phyloP scores from a whole-genome alignment of 2,888 invertebrate genomes.

The Volucella bombylans region DNA sequence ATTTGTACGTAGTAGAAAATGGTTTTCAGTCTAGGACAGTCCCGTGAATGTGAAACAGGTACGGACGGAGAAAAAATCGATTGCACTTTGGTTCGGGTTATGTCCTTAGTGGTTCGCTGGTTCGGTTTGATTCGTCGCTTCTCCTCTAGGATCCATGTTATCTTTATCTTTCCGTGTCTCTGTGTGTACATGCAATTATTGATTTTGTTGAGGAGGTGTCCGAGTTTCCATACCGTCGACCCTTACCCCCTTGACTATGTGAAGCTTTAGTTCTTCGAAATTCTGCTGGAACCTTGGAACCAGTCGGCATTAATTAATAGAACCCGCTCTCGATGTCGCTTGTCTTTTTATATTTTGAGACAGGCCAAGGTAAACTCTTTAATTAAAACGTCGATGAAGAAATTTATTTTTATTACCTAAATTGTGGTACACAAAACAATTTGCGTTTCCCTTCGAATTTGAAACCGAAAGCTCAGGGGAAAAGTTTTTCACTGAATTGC shows the following conservation, averaged over 20 bases:
- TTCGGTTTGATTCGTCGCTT: background rate
- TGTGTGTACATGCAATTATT: constrained; percentile 50
- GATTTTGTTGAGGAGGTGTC: constrained; percentile 29
- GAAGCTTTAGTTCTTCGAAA: background rate
- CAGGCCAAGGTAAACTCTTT: too few species aligned
- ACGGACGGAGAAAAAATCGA: constrained; percentile 35
- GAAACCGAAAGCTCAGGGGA: too few species aligned
- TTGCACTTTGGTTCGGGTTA: constrained; percentile 32
- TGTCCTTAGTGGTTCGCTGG: constrained; percentile 23
- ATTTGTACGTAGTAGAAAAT: background rate
- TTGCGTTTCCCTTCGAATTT: too few species aligned
- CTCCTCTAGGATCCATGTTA: background rate
- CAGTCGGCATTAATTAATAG: too few species aligned
- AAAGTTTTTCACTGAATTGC: too few species aligned
- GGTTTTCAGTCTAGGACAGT: constrained; percentile 13
- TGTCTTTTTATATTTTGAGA: too few species aligned
- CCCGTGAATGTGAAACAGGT: background rate
- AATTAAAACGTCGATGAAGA: too few species aligned
- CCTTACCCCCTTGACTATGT: background rate
- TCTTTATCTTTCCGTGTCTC: background rate
- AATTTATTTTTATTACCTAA: too few species aligned
- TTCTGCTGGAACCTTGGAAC: too few species aligned
- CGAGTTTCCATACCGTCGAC: constrained; percentile 6
- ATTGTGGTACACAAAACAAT: too few species aligned
- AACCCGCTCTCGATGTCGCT: too few species aligned